A percentile compares a stretch with the other conserved stretches of the same genome.
These are phyloP conservation scores for Exocentrus adspersus DNA, from an alignment of 2,888 invertebrate species.

Conservation along the genomic window DNA sequence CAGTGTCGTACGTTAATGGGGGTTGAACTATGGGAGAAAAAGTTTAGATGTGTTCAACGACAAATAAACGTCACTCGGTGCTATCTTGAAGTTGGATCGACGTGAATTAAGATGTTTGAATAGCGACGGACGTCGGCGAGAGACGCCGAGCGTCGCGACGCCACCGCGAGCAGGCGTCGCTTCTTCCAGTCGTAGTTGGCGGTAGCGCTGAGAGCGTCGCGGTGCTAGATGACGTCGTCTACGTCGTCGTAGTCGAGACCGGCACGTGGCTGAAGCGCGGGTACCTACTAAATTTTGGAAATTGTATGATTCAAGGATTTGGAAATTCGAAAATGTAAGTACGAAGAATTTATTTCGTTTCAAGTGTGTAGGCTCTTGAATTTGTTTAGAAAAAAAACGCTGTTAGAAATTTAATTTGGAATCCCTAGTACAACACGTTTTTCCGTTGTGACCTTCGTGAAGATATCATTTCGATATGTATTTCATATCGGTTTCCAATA, in stretches of 20 bases:
- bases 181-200: slow-evolving; percentile 2
- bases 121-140: slow-evolving; percentile 1
- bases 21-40: no score
- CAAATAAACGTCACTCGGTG: slow-evolving; percentile 9
- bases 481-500: no score
- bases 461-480: no score
- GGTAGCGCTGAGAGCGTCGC: background rate
- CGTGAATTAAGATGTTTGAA: slow-evolving; percentile 23
- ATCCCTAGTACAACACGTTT: no score
- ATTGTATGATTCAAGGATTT: background rate
- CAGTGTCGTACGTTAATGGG: no score
- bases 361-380: no score
- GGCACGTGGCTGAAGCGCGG: background rate
- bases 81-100: slow-evolving; percentile 5
- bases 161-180: background rate
- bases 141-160: slow-evolving; percentile 12
- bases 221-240: background rate
- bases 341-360: no score
- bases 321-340: slow-evolving; percentile 4
- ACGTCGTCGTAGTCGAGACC: background rate
- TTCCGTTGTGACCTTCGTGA: no score
- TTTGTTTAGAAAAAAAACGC: no score
- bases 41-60: background rate
- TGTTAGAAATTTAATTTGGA: no score
- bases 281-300: no score